phyloP scores from a whole-genome alignment of 2,888 invertebrate species.

The Mimumesa dahlbomi region DNA sequence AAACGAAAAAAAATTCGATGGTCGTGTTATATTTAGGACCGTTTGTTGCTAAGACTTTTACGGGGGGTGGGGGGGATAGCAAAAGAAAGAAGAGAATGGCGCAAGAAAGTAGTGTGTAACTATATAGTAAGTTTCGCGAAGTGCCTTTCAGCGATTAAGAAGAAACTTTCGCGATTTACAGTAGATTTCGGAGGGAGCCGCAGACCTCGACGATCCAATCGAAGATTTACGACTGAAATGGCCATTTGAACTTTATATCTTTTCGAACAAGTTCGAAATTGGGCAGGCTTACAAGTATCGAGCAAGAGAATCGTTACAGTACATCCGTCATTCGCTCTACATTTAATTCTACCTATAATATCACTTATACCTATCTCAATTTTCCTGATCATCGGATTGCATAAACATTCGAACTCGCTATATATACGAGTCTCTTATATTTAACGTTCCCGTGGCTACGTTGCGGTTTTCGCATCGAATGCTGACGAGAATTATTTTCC shows the following conservation, averaged over 20 bases:
- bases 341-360: background rate
- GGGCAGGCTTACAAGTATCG: conserved; percentile 43
- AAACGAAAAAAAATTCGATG: too few relatives aligned
- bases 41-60: conserved; percentile 23
- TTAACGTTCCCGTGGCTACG: too few relatives aligned
- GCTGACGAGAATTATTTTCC: too few relatives aligned
- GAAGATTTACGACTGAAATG: conserved; percentile 61
- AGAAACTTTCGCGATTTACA: conserved; percentile 64
- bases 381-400: too few relatives aligned
- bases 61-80: background rate
- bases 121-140: conserved; percentile 58
- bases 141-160: conserved; percentile 65
- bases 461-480: too few relatives aligned
- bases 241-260: conserved; percentile 64
- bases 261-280: conserved; percentile 47
- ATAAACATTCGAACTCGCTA: too few relatives aligned
- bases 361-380: too few relatives aligned
- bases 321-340: conserved; percentile 10
- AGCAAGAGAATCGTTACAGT: conserved; percentile 15
- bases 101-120: conserved; percentile 30
- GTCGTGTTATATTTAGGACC: conserved; percentile 3
- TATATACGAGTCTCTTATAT: too few relatives aligned
- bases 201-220: conserved; percentile 58
- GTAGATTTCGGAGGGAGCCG: conserved; percentile 57
- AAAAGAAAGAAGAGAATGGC: conserved; percentile 14